A percentile compares a stretch with the other conserved stretches of the same genome.
phyloP scores from a whole-genome alignment of 2,888 invertebrate species.

The Leptura quadrifasciata region DNA sequence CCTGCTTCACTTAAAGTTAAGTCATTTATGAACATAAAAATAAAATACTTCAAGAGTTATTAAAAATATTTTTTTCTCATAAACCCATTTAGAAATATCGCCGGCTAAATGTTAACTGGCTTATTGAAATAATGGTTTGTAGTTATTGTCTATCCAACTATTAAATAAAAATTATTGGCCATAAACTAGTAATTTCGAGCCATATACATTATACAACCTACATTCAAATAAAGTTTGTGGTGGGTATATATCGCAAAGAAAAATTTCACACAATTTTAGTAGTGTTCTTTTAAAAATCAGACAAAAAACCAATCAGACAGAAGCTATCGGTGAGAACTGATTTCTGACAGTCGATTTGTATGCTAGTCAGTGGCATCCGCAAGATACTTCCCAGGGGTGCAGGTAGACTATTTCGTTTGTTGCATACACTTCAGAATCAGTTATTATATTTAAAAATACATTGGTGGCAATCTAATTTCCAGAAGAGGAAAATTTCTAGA shows the following conservation, averaged over 20 bases:
- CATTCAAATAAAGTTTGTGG: background rate
- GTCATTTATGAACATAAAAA: background rate
- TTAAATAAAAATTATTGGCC: background rate
- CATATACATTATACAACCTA: background rate
- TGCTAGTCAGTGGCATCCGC: constrained; percentile 42
- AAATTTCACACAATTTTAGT: constrained; percentile 69
- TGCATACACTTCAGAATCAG: background rate
- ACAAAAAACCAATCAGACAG: constrained; percentile 65
- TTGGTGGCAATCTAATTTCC: background rate
- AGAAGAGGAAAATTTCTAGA: background rate
- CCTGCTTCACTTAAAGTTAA: too few species aligned
- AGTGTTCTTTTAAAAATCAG: constrained; percentile 55
- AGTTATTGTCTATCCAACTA: constrained; percentile 4
- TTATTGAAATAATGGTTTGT: background rate
- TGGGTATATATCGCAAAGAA: constrained; percentile 51
- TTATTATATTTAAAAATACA: background rate
- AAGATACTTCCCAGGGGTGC: background rate
- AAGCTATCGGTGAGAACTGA: constrained; percentile 67
- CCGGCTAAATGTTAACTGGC: background rate
- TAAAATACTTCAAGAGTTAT: background rate
- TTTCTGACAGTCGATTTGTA: constrained; percentile 56
- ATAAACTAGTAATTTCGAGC: background rate
- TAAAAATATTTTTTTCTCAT: background rate
- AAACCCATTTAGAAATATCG: background rate
- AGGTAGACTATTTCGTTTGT: background rate